phyloP scores from a whole-genome alignment of 2,888 invertebrate genomes.

The Eurytoma adleriae region DNA sequence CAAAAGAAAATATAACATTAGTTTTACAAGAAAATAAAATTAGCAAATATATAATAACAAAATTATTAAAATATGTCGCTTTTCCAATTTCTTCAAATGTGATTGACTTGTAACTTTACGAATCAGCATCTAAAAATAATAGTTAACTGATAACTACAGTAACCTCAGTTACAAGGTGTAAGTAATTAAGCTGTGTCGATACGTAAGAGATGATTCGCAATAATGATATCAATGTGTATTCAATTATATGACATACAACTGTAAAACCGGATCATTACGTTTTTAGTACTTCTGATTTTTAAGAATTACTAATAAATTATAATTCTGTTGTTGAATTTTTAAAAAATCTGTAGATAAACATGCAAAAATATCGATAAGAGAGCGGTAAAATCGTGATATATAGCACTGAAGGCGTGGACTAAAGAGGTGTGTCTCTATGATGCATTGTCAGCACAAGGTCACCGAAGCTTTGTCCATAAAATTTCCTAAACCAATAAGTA shows the following conservation, averaged over 20 bases:
- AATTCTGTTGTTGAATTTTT: neutral
- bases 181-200: slow-evolving; percentile 9
- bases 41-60: too few relatives aligned
- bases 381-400: slow-evolving; percentile 18
- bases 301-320: slow-evolving; percentile 35
- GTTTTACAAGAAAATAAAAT: too few relatives aligned
- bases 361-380: slow-evolving; percentile 33
- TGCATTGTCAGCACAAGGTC: slow-evolving; percentile 20
- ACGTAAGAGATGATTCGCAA: slow-evolving; percentile 2
- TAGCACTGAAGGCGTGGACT: slow-evolving; percentile 45
- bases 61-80: too few relatives aligned
- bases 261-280: slow-evolving; percentile 23
- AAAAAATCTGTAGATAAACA: slow-evolving; percentile 3
- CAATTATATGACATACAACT: slow-evolving; percentile 7
- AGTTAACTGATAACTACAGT: too few relatives aligned
- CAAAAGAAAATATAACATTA: too few relatives aligned
- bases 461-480: neutral
- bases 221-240: slow-evolving; percentile 14
- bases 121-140: too few relatives aligned
- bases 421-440: slow-evolving; percentile 40
- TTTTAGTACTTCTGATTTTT: neutral
- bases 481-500: slow-evolving; percentile 32
- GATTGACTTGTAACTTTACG: too few relatives aligned
- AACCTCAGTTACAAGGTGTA: neutral
- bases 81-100: too few relatives aligned